Evolutionary conservation across 2,797 vertebrate genomes (phyloP).

Genomic region (Premnoplex brunnescens): DNA sequence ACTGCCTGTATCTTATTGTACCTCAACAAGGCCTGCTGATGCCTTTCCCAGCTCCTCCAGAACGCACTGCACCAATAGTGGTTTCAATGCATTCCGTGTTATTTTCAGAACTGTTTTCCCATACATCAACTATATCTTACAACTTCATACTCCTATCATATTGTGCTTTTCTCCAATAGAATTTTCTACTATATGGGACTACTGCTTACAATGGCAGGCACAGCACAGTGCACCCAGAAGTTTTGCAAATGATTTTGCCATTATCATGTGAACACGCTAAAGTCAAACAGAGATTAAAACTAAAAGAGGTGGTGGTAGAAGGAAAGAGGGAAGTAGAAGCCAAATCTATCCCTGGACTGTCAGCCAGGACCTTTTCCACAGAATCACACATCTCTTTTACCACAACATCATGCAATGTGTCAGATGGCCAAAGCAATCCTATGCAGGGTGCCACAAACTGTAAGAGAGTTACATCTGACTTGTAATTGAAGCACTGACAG

Average conservation of each 20-base stretch:
- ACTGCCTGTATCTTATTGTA: background rate
- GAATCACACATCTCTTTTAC: background rate
- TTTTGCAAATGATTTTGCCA: background rate
- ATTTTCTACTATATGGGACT: background rate
- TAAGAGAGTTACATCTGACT: background rate
- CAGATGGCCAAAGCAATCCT: background rate
- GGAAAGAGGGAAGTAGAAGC: background rate
- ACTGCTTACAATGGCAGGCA: background rate
- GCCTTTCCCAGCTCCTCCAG: background rate
- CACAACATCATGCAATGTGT: background rate
- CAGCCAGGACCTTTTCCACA: background rate
- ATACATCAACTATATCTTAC: background rate
- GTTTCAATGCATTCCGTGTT: background rate
- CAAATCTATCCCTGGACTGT: background rate
- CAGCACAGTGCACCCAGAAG: background rate
- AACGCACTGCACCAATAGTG: background rate
- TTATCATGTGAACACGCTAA: background rate
- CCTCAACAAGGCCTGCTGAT: background rate
- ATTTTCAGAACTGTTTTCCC: background rate
- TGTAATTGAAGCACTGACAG: background rate
- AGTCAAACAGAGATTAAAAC: background rate
- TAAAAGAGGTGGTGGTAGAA: background rate
- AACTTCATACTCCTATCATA: background rate
- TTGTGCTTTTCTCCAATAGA: background rate
- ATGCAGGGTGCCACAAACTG: background rate